These are phyloP conservation scores for Scaptomyza reducta DNA, from an alignment of 2,888 invertebrate species.

Conservation along the genomic window DNA sequence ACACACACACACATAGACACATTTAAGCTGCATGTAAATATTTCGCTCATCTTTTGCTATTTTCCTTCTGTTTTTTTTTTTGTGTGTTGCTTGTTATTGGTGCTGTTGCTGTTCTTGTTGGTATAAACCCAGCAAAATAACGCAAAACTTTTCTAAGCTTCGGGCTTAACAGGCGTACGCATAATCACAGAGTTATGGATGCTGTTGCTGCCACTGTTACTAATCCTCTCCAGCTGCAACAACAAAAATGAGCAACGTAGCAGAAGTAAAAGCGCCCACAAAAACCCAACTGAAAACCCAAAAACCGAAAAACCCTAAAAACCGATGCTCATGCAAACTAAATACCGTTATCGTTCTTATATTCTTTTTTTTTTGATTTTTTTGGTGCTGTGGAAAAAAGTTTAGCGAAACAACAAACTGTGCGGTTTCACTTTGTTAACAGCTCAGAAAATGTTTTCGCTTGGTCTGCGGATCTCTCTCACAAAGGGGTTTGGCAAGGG, in stretches of 20 bases:
- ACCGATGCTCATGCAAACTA: conserved; percentile 75
- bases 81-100: not conserved
- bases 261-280: conserved; percentile 51
- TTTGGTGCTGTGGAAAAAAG: conserved; percentile 29
- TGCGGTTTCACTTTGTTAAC: conserved; percentile 80
- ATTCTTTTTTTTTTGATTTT: conserved; percentile 28
- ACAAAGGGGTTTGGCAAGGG: not conserved
- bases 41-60: conserved; percentile 12
- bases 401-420: conserved; percentile 75
- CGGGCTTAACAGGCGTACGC: conserved; percentile 59
- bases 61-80: not conserved
- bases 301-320: conserved; percentile 63
- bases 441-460: conserved; percentile 71
- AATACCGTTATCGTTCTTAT: conserved; percentile 72
- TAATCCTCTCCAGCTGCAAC: conserved; percentile 41
- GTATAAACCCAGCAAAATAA: conserved; percentile 53
- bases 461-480: conserved; percentile 16
- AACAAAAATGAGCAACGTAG: conserved; percentile 16
- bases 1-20: conserved; percentile 4
- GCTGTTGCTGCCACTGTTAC: conserved; percentile 26
- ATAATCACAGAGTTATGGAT: conserved; percentile 46
- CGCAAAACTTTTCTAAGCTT: conserved; percentile 58
- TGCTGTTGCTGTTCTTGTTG: conserved; percentile 10
- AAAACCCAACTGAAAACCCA: conserved; percentile 49
- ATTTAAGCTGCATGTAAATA: conserved; percentile 22